These are phyloP conservation scores for Astreopora myriophthalma DNA, from an alignment of 64 coral and sea anemone genomes.

Conservation along the genomic window DNA sequence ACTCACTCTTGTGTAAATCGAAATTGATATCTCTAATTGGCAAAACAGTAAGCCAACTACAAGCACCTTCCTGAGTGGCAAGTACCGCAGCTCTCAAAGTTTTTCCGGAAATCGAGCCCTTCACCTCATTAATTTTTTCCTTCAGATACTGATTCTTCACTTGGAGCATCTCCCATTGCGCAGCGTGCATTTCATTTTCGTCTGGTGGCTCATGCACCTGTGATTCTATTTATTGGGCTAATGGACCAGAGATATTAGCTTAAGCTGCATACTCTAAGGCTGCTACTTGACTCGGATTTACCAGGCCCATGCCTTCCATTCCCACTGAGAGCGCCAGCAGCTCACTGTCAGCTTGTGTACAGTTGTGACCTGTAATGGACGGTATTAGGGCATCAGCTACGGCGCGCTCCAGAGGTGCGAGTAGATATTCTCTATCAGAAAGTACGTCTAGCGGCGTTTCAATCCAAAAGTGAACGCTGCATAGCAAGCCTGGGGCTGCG, in stretches of 20 bases:
- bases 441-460: no score
- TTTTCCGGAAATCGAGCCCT: no score
- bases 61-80: conserved; percentile 32
- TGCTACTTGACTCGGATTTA: conserved; percentile 9
- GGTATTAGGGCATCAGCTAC: no score
- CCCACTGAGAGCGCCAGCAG: no score
- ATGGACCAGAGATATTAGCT: no score
- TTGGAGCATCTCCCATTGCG: background rate
- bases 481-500: no score
- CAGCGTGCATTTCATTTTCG: background rate
- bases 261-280: conserved; percentile 26
- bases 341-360: no score
- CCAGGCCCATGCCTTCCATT: no score
- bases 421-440: no score
- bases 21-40: conserved; percentile 27
- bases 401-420: no score
- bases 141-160: background rate
- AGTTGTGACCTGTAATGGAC: no score
- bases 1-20: conserved; percentile 10
- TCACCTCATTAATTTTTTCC: background rate
- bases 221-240: conserved; percentile 22
- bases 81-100: background rate
- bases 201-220: conserved; percentile 50
- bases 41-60: conserved; percentile 54
- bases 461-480: no score